Evolutionary conservation across 1,140 invertebrate genomes (phyloP).

Genomic region (Orius laevigatus): DNA sequence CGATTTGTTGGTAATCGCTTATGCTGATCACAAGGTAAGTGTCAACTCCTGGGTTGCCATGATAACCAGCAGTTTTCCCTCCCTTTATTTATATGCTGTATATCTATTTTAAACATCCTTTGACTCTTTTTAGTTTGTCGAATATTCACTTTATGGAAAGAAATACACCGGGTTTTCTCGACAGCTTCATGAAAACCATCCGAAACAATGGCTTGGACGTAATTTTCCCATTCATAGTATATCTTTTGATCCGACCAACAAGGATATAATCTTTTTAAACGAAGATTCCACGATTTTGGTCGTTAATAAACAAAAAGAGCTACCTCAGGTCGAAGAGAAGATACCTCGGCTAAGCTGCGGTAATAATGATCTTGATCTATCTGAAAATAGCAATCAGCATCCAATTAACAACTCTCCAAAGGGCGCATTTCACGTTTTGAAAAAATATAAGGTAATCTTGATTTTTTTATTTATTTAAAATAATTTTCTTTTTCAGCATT

Average conservation of each 20-base stretch:
- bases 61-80: neutral
- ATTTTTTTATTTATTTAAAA: neutral
- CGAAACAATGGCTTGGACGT: conserved; percentile 30
- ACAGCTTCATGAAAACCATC: conserved; percentile 29
- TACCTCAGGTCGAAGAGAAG: conserved; percentile 25
- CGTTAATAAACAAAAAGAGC: conserved; percentile 36
- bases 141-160: conserved; percentile 41
- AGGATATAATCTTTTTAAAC: conserved; percentile 42
- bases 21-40: conserved; percentile 55
- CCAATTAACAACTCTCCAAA: conserved; percentile 23
- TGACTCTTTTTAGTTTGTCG: conserved; percentile 37
- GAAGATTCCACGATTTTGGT: conserved; percentile 43
- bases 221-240: conserved; percentile 35
- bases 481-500: conserved; percentile 40
- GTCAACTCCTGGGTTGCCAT: too few relatives aligned
- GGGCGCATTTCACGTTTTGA: conserved; percentile 27
- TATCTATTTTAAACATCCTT: neutral
- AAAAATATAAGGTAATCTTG: conserved; percentile 31
- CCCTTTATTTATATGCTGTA: neutral
- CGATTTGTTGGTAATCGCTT: conserved; percentile 42
- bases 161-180: conserved; percentile 38
- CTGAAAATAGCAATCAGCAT: conserved; percentile 26
- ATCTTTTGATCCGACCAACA: conserved; percentile 35
- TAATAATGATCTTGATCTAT: conserved; percentile 23
- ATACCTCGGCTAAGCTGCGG: conserved; percentile 25